Base-by-base conservation (phyloP, 2,113 vertebrate genomes). In the Centropus unirufus region DNA sequence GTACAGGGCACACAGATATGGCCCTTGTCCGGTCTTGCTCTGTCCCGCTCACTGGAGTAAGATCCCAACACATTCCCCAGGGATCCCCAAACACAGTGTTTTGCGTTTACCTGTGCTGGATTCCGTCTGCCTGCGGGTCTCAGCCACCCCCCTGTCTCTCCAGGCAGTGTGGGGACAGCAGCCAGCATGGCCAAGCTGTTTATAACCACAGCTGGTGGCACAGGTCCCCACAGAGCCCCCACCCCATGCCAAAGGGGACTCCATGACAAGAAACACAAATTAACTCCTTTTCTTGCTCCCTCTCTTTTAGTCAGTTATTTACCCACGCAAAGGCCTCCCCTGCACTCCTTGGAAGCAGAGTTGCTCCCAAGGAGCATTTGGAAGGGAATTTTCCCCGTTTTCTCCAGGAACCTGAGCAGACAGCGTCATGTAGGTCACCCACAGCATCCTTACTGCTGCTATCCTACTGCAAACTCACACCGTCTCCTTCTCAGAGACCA, bases 51-150 rank as follows among this genome's bases (percentile, higher is more conserved):
- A 3, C 20, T 13, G 26, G 26, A 69, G 39, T 0, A 3, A 64
- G 62, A 78, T 32, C 14, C 34, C 0, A 0, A 34, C 66, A 34
- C 0, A 4, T 22, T 21, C 69, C 69, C 42, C 14, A 44, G 14
- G 11, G 59, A 54, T 32, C 8, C 39, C 34, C 34, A 61, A 32
- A 49, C 15, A 32, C 42, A 62, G n/a, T 0, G 0, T 10, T 46
- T 59, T 27, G 30, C 20, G 6, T 63, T 82, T 51, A 30, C 1
- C 0, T 36, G 36, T 23, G 26, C 59, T 0, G 1, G 46, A 55
- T 23, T 49, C 44, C 27, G 30, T 19, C 47, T 18, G 30, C 46
- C 23, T 11, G 1, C 42, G 14, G 1, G n/a, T 16, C 24, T 20
- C 39, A 51, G 21, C 57, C 34, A 6, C 32, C 20, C 34, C 22